A percentile compares a stretch with the other conserved stretches of the same genome.
Conservation (phyloP, 2,113 vertebrate genomes). For the Apteryx owenii region DNA sequence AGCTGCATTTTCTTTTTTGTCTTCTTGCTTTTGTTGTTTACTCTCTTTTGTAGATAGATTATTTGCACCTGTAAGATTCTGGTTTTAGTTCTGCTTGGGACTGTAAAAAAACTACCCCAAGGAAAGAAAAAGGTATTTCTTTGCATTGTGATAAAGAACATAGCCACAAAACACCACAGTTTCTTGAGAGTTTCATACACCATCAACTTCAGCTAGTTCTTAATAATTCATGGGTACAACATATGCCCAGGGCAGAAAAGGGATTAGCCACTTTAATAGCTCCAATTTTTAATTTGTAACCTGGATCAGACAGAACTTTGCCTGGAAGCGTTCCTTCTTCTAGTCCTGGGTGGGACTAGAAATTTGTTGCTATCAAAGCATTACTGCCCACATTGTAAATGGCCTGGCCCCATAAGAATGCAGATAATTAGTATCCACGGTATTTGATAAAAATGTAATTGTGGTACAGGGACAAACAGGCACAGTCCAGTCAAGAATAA, state of each 20-base stretch:
- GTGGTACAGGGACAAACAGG: not conserved
- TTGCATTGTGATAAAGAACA: not conserved
- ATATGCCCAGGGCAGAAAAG: not conserved
- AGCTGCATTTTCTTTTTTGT: not conserved
- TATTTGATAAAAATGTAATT: not conserved
- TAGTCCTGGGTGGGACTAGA: not conserved
- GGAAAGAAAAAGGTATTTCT: not conserved
- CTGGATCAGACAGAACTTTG: not conserved
- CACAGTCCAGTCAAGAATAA: not conserved
- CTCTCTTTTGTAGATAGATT: not conserved
- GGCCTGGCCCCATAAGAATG: not conserved
- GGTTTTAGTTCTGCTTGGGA: not conserved
- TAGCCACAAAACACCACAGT: not conserved
- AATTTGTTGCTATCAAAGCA: not conserved
- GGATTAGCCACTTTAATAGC: not conserved
- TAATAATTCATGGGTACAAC: not conserved
- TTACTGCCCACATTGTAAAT: not conserved
- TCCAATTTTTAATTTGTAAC: not conserved
- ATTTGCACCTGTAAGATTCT: not conserved
- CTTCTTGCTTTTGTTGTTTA: not conserved
- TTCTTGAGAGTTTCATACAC: not conserved
- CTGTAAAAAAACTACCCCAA: no score
- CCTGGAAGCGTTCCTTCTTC: not conserved
- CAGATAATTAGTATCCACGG: not conserved
- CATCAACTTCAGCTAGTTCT: not conserved